Conservation (phyloP, 2,113 vertebrate species). For the Limanda limanda region DNA sequence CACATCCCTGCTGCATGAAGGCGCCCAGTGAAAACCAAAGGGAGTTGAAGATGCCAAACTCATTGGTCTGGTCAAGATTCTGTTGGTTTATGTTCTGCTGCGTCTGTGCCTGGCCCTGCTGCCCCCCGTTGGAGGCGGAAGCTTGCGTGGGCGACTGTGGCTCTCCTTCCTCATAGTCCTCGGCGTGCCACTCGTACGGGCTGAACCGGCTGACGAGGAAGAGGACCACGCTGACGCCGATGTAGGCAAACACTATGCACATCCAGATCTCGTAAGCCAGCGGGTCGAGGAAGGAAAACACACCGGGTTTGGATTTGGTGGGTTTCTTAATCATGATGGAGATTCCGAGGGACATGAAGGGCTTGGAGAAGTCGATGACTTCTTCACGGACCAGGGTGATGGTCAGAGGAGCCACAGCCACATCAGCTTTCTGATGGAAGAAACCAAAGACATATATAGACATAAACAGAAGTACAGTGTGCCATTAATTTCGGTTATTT, state of each 20-base stretch:
- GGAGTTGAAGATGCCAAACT: slow-evolving; percentile 99
- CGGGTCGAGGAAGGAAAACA: slow-evolving; percentile 98
- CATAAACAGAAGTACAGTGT: not conserved
- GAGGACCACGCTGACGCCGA: slow-evolving; percentile 97
- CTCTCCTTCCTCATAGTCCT: slow-evolving; percentile 93
- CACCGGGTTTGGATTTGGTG: slow-evolving; percentile 97
- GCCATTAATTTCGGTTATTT: too few species aligned
- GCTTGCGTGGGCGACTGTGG: slow-evolving; percentile 84
- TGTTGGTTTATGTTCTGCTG: slow-evolving; percentile 87
- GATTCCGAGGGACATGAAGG: slow-evolving; percentile 98
- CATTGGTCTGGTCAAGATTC: slow-evolving; percentile 88
- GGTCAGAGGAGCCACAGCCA: slow-evolving; percentile 96
- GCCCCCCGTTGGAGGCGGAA: slow-evolving; percentile 78
- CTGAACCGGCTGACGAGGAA: slow-evolving; percentile 99
- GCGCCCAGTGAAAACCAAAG: slow-evolving; percentile 98
- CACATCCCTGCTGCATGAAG: slow-evolving; percentile 99
- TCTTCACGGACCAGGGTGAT: slow-evolving; percentile 98
- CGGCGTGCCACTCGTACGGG: slow-evolving; percentile 97
- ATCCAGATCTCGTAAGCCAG: slow-evolving; percentile 99
- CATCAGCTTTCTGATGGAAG: slow-evolving; percentile 90
- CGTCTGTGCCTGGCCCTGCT: slow-evolving; percentile 87
- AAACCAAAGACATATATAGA: not conserved
- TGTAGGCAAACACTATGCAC: slow-evolving; percentile 99
- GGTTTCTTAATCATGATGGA: slow-evolving; percentile 99
- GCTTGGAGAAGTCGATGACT: slow-evolving; percentile 99